Evolutionary conservation across 2,888 invertebrate species (phyloP), one percentile per base, ranked within the genome.

Genomic region (Cryptops parisi): DNA sequence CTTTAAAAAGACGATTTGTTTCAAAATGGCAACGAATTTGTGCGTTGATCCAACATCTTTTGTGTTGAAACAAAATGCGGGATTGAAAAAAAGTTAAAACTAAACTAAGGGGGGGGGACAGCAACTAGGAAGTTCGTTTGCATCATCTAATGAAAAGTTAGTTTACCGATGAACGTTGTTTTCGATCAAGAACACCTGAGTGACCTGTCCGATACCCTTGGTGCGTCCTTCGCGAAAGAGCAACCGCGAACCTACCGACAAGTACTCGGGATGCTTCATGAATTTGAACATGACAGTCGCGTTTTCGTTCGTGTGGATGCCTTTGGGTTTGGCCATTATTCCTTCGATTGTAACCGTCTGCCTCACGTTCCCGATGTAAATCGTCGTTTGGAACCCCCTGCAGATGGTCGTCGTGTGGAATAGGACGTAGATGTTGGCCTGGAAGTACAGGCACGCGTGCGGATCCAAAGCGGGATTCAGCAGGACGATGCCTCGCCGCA

Each of bases 361-460:
- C 0, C 94, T 74, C 5, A 98, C 87, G 62, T 90, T 94, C 0
- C 93, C 96, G 50, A 96, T 87, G 68, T 96, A 93, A 0, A 96
- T 84, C 0, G 94, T 94, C 21, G 90, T 86, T 58, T 55, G 15
- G 68, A 86, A 88, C 25, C 88, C 88, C 3, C 81, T 80, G 58
- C 78, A 81, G 56, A 90, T 87, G 15, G 82, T 80, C 1, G 83
- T 87, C 0, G 85, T 79, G 67, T 93, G 93, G 58, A 84, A 84
- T n/a, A 96, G 73, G 0, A 97, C 81, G 39, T 83, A 81, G 0
- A 97, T 82, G 47, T 82, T 83, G 0, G 96, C 96, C 80, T 89
- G 75, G 59, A 76, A 76, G 59, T 72, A 75, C 27, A 73, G 64
- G 54, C 73, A 74, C 9, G 74, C 73, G 12, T 68, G 68, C 2